Percentiles rank a stretch among this genome's conserved stretches.
These are phyloP conservation scores for Hemicordylus capensis DNA, from an alignment of 2,113 vertebrate genomes.

Conservation along the genomic window DNA sequence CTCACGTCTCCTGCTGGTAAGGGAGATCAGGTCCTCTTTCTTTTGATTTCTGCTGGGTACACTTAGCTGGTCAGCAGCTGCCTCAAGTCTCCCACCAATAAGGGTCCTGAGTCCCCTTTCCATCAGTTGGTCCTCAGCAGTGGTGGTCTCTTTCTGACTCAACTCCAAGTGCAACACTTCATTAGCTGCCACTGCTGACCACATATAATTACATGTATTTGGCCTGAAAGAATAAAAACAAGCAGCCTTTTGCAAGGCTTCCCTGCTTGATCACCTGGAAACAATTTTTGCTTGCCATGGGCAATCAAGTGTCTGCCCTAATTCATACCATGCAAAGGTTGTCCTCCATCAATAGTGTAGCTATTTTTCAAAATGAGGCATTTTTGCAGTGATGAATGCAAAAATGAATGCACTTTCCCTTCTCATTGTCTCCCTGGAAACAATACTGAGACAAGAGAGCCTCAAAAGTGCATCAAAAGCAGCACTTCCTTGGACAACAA, in stretches of 20 bases:
- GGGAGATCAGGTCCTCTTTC: too few relatives aligned
- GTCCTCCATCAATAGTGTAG: neutral
- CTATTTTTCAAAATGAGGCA: neutral
- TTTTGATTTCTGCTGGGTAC: neutral
- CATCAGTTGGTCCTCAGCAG: too few relatives aligned
- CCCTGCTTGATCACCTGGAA: neutral
- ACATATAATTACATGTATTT: neutral
- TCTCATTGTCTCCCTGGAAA: neutral
- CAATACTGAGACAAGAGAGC: neutral
- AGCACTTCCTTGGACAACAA: constrained; percentile 40
- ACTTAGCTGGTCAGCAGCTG: too few relatives aligned
- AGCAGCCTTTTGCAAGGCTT: neutral
- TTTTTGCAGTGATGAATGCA: neutral
- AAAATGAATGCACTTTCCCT: neutral
- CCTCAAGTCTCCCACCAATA: too few relatives aligned
- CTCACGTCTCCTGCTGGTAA: too few relatives aligned
- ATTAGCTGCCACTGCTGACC: neutral
- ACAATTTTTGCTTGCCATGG: neutral
- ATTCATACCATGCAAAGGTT: neutral
- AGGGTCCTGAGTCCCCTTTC: too few relatives aligned
- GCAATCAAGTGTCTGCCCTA: neutral
- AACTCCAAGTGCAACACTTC: too few relatives aligned
- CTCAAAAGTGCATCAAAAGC: constrained; percentile 33
- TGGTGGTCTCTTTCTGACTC: too few relatives aligned
- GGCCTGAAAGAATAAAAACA: neutral